A percentile compares a stretch with the other conserved stretches of the same genome.
phyloP scores from a whole-genome alignment of 2,888 invertebrate genomes.

The Oegoconia quadripuncta region DNA sequence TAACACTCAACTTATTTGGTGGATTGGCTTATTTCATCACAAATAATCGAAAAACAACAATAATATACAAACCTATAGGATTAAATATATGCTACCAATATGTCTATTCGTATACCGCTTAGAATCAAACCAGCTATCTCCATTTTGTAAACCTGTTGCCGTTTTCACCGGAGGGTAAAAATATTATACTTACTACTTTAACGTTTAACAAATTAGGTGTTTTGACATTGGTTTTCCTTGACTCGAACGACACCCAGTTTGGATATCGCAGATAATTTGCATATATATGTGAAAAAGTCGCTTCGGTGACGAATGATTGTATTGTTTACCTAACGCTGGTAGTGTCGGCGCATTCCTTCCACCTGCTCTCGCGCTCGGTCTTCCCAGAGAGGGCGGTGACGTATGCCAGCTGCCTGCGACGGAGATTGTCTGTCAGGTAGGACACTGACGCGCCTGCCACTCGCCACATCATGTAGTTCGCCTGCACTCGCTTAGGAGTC shows the following conservation, averaged over 20 bases:
- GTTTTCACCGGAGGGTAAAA: too few relatives aligned
- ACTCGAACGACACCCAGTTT: not conserved
- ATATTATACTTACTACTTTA: too few relatives aligned
- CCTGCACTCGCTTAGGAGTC: conserved; percentile 80
- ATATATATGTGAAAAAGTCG: not conserved
- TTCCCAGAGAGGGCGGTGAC: conserved; percentile 90
- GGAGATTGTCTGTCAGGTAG: conserved; percentile 88
- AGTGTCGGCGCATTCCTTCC: conserved; percentile 94
- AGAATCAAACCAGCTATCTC: too few relatives aligned
- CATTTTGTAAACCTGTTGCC: too few relatives aligned
- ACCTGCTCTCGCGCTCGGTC: conserved; percentile 90
- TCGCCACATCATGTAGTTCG: conserved; percentile 97
- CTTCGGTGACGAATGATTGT: too few relatives aligned
- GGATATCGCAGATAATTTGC: not conserved
- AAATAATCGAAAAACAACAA: too few relatives aligned
- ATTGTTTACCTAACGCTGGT: conserved; percentile 83
- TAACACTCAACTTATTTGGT: too few relatives aligned
- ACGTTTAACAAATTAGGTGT: too few relatives aligned
- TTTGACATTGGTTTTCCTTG: not conserved
- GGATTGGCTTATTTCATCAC: too few relatives aligned
- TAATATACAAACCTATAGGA: too few relatives aligned
- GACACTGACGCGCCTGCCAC: conserved; percentile 89
- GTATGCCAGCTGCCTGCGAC: conserved; percentile 89
- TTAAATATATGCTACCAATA: too few relatives aligned
- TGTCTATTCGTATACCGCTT: too few relatives aligned